Evolutionary conservation across 2,797 vertebrate genomes (phyloP).

Genomic region (Anolis apletophallus): DNA sequence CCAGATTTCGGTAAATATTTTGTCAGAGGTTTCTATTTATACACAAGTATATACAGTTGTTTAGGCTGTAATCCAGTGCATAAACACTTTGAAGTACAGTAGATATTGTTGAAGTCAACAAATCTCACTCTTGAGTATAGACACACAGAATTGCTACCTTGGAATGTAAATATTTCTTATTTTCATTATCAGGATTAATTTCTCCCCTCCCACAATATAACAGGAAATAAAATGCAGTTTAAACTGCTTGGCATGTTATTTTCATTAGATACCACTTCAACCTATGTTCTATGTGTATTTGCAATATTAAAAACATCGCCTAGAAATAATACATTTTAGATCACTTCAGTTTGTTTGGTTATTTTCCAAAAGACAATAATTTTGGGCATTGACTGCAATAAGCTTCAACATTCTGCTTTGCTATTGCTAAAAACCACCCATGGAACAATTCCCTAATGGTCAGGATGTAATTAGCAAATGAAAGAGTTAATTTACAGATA

Average conservation of each 20-base stretch:
- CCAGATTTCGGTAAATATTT: no score
- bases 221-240: not conserved
- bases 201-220: not conserved
- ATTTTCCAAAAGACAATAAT: conserved; percentile 22
- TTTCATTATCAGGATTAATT: conserved; percentile 8
- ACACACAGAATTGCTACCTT: not conserved
- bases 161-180: conserved; percentile 25
- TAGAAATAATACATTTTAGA: conserved; percentile 11
- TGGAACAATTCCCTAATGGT: conserved; percentile 20
- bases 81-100: no score
- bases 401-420: conserved; percentile 38
- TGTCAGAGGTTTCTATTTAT: no score
- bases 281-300: not conserved
- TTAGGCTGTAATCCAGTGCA: not conserved
- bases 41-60: not conserved
- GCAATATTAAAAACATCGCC: not conserved
- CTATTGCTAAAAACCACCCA: conserved; percentile 32
- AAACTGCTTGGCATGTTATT: not conserved
- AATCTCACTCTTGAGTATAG: not conserved
- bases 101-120: not conserved
- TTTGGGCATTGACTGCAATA: not conserved
- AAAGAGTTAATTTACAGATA: conserved; percentile 52
- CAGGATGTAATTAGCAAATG: conserved; percentile 39
- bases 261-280: not conserved
- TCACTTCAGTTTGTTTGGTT: not conserved